Base-by-base conservation (phyloP, 1,140 invertebrate species). In the Meloidogyne floridensis region DNA sequence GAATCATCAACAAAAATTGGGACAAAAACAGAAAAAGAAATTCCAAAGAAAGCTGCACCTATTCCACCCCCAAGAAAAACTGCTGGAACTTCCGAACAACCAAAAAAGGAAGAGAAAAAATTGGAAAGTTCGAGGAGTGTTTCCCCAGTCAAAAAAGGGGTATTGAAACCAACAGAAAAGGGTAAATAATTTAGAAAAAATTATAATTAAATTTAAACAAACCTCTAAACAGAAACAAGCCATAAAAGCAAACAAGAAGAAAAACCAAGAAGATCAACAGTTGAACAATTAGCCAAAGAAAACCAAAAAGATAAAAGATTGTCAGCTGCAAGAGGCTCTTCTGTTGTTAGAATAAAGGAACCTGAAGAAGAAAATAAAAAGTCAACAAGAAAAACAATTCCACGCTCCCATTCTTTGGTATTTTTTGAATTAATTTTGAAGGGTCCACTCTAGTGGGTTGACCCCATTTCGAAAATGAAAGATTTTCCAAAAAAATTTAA, bases 221-320 rank as follows among this genome's bases (percentile, higher is more conserved):
- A 65, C n/a, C 11, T 77, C 10, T 1, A 69, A 4, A 15, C 18
- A 72, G 15, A 72, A 1, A 10, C 10, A 3, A 54, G 59, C 56
- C 59, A 70, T 5, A 53, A 79, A 72, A 69, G 77, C 20, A 79
- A 11, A 20, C 69, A 72, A 8, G 54, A 54, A 69, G 65, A 79
- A 42, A 72, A 78, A 18, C 77, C 10, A 18, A 65, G 77, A 18
- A 69, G 77, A 13, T 43, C 65, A 20, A 79, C 77, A 11, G 77
- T 79, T 2, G 77, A 79, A 70, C 77, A 79, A 79, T 65, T 79
- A 72, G 8, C n/a, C 54, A 79, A 79, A n/a, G 56, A 79, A 79
- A 6, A 77, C 47, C 47, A 47, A 47, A 47, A 47, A 47, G 47
- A 47, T 47, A 47, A 47, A 78, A 79, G 65, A 72, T 32, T 3